Evolutionary conservation across 2,113 vertebrate species (phyloP).

Genomic region (Gopherus evgoodei): DNA sequence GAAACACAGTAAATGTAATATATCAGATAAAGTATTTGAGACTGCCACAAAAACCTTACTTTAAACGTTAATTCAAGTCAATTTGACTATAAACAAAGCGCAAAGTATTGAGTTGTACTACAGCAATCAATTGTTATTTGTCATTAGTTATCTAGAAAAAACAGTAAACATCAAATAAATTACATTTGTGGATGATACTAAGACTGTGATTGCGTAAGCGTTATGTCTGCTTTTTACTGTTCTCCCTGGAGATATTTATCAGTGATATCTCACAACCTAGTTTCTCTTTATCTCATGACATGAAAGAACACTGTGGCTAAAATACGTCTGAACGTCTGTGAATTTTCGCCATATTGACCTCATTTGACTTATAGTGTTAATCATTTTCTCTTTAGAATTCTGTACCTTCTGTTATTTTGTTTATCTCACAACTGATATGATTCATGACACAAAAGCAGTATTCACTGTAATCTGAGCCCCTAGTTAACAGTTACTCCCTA

Average conservation of each 20-base stretch:
- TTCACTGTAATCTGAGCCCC: not conserved
- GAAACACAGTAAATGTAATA: not conserved
- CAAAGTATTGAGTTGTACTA: not conserved
- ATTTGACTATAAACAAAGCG: not conserved
- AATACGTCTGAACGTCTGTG: not conserved
- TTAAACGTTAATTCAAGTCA: not conserved
- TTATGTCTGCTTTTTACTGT: not conserved
- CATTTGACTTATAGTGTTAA: not conserved
- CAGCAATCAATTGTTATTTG: not conserved
- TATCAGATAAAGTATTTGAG: not conserved
- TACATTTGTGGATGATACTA: not conserved
- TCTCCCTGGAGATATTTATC: not conserved
- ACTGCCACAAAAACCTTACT: not conserved
- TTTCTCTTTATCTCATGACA: not conserved
- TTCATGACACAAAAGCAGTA: not conserved
- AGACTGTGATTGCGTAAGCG: not conserved
- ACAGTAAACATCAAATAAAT: not conserved
- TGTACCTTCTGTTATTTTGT: not conserved
- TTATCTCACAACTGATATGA: not conserved
- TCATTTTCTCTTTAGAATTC: not conserved
- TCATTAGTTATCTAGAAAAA: not conserved
- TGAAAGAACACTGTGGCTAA: not conserved
- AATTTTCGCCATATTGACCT: not conserved
- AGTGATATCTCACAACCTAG: not conserved
- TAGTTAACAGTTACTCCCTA: not conserved